A percentile compares a stretch with the other conserved stretches of the same genome.
These are phyloP conservation scores for Rousettus madagascariensis DNA, from an alignment of 2,797 vertebrate species.

Conservation along the genomic window DNA sequence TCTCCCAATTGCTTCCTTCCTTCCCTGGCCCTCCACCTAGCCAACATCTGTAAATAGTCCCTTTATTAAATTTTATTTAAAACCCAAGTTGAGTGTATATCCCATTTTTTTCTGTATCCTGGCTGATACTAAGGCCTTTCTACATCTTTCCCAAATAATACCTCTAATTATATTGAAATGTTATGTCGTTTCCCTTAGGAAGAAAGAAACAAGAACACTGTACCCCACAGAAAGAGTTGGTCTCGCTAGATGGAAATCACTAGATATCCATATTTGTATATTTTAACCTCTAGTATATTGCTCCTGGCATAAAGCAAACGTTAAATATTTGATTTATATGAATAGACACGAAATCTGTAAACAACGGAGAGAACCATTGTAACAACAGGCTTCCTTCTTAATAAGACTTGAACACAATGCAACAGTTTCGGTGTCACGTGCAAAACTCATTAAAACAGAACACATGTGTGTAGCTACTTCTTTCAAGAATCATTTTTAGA, in stretches of 20 bases:
- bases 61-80: not conserved
- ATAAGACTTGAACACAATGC: not conserved
- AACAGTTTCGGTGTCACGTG: not conserved
- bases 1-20: no score
- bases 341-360: not conserved
- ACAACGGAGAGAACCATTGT: not conserved
- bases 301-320: not conserved
- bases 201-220: not conserved
- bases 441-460: not conserved
- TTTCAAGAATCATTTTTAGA: not conserved
- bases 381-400: slow-evolving; percentile 13
- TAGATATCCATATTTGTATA: not conserved
- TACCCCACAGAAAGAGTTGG: not conserved
- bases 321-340: slow-evolving; percentile 32
- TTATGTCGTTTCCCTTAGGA: not conserved
- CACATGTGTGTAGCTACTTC: not conserved
- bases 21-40: no score
- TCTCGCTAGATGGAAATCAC: not conserved
- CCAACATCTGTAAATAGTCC: not conserved
- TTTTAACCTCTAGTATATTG: not conserved
- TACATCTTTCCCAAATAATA: not conserved
- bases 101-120: not conserved
- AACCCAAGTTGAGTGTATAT: not conserved
- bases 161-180: not conserved
- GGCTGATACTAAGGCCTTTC: not conserved